Conservation (phyloP, 1,140 invertebrate species). For the Rhopalosiphum padi region DNA sequence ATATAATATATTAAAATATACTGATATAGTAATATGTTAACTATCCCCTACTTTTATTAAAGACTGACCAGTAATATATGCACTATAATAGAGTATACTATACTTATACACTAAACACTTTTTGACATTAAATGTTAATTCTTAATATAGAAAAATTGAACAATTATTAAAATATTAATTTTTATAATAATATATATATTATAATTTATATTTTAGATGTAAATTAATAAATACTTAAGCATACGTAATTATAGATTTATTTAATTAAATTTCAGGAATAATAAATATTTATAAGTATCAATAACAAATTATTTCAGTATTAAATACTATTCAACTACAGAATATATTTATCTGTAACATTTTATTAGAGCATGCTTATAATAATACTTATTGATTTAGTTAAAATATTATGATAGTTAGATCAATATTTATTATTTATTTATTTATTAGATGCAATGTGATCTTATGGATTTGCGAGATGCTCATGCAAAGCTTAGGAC, state of each 20-base stretch:
- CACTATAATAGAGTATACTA: too few species aligned
- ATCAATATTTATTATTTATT: background rate
- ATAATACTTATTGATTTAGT: background rate
- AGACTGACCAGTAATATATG: background rate
- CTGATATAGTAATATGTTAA: background rate
- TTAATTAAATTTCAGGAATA: too few species aligned
- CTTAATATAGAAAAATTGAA: too few species aligned
- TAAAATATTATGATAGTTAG: too few species aligned
- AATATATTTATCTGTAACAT: background rate
- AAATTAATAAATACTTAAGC: too few species aligned
- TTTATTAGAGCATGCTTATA: background rate
- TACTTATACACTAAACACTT: background rate
- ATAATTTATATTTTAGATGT: background rate
- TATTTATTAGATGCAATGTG: slow-evolving; percentile 77
- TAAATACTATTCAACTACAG: background rate
- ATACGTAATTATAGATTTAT: too few species aligned
- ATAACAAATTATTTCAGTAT: background rate
- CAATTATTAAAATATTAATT: background rate
- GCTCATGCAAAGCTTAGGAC: slow-evolving; percentile 89
- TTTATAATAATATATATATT: background rate
- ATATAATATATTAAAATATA: background rate
- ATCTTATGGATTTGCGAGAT: slow-evolving; percentile 85
- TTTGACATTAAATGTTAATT: background rate
- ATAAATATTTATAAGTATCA: too few species aligned
- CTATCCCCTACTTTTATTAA: background rate